These are phyloP conservation scores for Rhinophrynus dorsalis DNA, from an alignment of 2,797 vertebrate species.

Conservation along the genomic window DNA sequence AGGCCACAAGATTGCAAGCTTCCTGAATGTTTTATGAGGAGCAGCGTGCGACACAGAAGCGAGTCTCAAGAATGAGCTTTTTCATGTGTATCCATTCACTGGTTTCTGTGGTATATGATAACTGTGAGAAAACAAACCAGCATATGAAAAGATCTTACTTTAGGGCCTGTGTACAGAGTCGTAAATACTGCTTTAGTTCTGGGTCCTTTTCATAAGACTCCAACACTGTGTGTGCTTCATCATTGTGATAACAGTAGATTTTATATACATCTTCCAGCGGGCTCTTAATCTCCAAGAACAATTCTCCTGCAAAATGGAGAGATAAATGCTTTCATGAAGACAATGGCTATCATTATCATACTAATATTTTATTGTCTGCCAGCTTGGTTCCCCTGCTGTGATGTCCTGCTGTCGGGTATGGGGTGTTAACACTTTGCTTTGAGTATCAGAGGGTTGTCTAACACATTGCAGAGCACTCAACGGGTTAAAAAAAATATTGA, in stretches of 20 bases:
- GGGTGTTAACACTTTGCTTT: too few relatives aligned
- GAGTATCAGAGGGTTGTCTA: too few relatives aligned
- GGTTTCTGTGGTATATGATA: conserved; percentile 36
- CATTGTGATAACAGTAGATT: conserved; percentile 93
- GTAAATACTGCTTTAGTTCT: conserved; percentile 85
- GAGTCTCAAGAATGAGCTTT: conserved; percentile 60
- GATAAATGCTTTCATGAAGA: background rate
- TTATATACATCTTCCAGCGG: conserved; percentile 93
- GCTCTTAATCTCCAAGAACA: conserved; percentile 89
- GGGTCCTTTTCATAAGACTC: conserved; percentile 91
- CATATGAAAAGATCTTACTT: conserved; percentile 78
- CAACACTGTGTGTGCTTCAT: conserved; percentile 84
- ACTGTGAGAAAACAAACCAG: conserved; percentile 49
- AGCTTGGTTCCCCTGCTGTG: background rate
- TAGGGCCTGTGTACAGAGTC: conserved; percentile 80
- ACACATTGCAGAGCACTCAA: too few relatives aligned
- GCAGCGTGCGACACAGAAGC: conserved; percentile 52
- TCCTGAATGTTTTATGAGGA: conserved; percentile 56
- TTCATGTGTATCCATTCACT: conserved; percentile 62
- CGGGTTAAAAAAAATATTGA: too few relatives aligned
- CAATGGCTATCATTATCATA: background rate
- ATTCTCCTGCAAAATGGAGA: conserved; percentile 74
- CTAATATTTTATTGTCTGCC: background rate
- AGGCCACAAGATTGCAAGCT: conserved; percentile 58
- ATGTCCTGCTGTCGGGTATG: too few relatives aligned